A percentile compares a stretch with the other conserved stretches of the same genome.
Conservation (phyloP, 1,140 invertebrate genomes). For the Drosophila guanche region DNA sequence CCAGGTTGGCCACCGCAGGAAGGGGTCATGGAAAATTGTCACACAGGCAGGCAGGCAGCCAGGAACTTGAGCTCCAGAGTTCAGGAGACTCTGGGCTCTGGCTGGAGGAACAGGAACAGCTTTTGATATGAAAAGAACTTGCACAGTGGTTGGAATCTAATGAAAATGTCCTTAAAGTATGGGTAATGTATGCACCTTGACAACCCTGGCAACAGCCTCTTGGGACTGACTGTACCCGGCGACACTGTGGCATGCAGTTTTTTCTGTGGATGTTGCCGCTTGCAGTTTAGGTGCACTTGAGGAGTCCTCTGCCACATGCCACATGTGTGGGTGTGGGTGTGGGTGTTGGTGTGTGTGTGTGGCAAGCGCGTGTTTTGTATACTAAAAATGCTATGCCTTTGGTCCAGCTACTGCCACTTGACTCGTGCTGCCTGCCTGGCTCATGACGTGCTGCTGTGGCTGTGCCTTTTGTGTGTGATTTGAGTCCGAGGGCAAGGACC, state of each 20-base stretch:
- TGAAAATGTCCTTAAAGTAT: conserved; percentile 5
- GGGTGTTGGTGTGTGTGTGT: conserved; percentile 27
- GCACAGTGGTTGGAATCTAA: conserved; percentile 31
- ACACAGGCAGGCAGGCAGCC: conserved; percentile 33
- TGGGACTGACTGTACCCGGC: too few species aligned
- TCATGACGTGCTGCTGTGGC: conserved; percentile 22
- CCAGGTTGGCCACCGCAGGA: conserved; percentile 2
- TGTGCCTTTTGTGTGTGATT: conserved; percentile 22
- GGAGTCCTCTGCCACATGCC: conserved; percentile 45
- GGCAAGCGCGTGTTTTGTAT: conserved; percentile 67
- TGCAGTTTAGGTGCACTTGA: conserved; percentile 78
- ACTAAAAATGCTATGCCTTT: conserved; percentile 57
- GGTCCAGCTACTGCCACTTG: conserved; percentile 40
- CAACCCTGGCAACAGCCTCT: too few species aligned
- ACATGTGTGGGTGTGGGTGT: conserved; percentile 34
- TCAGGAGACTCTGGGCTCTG: conserved; percentile 62
- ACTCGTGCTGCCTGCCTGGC: conserved; percentile 7
- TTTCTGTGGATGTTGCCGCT: conserved; percentile 72
- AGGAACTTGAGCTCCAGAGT: conserved; percentile 62
- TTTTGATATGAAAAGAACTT: conserved; percentile 67
- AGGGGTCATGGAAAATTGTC: conserved; percentile 74
- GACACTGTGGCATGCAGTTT: background rate
- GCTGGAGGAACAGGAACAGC: background rate
- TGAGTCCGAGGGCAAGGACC: conserved; percentile 71
- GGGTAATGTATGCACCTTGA: too few species aligned